phyloP scores from a whole-genome alignment of 2,113 vertebrate species.

The Ailuropoda melanoleuca region DNA sequence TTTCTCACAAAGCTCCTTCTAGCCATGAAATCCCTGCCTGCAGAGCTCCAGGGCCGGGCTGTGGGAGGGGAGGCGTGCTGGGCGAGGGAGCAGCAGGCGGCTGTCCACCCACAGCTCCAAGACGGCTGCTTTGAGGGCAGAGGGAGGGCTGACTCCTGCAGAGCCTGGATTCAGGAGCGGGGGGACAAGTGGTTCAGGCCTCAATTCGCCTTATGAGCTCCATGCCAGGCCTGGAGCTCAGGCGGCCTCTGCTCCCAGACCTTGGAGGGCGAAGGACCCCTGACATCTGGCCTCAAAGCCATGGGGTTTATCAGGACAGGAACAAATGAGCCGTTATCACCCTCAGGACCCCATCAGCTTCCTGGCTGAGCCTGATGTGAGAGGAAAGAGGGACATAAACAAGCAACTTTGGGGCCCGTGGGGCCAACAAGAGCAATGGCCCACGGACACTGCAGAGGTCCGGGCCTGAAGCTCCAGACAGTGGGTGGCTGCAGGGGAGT shows the following conservation, averaged over 20 bases:
- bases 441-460: not conserved
- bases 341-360: not conserved
- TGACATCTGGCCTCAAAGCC: not conserved
- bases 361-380: not conserved
- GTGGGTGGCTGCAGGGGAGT: fast-evolving
- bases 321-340: not conserved
- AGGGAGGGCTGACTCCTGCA: not conserved
- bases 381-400: not conserved
- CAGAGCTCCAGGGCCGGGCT: not conserved
- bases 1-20: not conserved
- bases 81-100: not conserved
- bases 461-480: not conserved
- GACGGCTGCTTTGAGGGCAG: not conserved
- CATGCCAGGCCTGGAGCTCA: not conserved
- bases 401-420: not conserved
- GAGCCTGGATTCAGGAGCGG: not conserved
- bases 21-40: not conserved
- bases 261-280: not conserved
- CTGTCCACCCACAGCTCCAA: not conserved
- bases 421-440: not conserved
- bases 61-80: not conserved
- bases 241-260: not conserved
- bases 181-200: not conserved
- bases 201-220: not conserved
- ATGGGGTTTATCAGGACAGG: not conserved